phyloP scores from a whole-genome alignment of 2,797 vertebrate genomes.

The Mastacembelus armatus region DNA sequence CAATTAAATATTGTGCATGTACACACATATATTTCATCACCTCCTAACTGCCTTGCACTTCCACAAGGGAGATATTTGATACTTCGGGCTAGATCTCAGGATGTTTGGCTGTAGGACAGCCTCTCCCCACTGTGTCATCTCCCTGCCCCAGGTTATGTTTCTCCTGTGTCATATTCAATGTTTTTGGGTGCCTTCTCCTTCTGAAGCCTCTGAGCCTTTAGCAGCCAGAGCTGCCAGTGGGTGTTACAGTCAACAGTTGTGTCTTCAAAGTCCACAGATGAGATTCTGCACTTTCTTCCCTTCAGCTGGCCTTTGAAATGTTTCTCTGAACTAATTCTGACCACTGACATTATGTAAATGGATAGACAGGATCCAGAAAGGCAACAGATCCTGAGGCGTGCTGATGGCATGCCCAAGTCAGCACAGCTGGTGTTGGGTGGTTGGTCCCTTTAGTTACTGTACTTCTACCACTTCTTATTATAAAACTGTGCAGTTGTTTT shows the following conservation, averaged over 20 bases:
- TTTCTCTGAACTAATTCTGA: conserved; percentile 41
- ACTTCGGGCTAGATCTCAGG: conserved; percentile 15
- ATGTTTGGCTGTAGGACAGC: conserved; percentile 17
- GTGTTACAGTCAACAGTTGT: conserved; percentile 59
- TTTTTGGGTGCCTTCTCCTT: conserved; percentile 33
- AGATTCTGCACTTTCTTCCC: conserved; percentile 42
- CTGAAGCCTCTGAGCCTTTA: conserved; percentile 18
- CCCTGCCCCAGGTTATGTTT: conserved; percentile 34
- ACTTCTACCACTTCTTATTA: background rate
- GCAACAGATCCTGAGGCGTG: conserved; percentile 51
- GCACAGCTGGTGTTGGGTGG: conserved; percentile 48
- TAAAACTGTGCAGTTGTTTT: background rate
- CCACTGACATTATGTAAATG: conserved; percentile 62
- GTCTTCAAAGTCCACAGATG: conserved; percentile 42
- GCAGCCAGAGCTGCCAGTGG: conserved; percentile 49
- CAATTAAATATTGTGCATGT: background rate
- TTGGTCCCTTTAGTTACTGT: conserved; percentile 36
- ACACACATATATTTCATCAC: too few species aligned
- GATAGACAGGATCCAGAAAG: conserved; percentile 35
- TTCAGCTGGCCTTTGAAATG: conserved; percentile 45
- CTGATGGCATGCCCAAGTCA: conserved; percentile 44
- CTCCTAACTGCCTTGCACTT: conserved; percentile 16
- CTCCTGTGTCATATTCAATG: conserved; percentile 47
- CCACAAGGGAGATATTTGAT: background rate
- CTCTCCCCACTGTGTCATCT: conserved; percentile 25